phyloP scores from a whole-genome alignment of 2,888 invertebrate genomes.

The Drosophila quinaria region DNA sequence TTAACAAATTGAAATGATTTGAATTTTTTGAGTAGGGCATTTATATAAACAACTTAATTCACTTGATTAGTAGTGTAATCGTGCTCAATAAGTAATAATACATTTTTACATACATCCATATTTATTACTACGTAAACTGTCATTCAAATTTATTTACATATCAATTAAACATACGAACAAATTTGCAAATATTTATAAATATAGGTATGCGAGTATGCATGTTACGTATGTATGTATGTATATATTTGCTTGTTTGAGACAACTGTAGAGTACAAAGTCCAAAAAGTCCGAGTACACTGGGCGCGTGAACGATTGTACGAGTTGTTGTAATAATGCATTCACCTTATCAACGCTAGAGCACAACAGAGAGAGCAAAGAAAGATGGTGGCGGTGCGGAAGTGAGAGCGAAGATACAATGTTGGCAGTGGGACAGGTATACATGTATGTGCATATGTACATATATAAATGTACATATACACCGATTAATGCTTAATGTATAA shows the following conservation, averaged over 20 bases:
- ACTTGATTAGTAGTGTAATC: not conserved
- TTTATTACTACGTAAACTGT: constrained; percentile 17
- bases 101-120: not conserved
- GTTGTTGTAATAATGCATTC: constrained; percentile 30
- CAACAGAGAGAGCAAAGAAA: constrained; percentile 35
- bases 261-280: constrained; percentile 54
- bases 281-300: constrained; percentile 4
- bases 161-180: not conserved
- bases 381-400: constrained; percentile 40
- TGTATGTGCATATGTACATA: not conserved
- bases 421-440: constrained; percentile 11
- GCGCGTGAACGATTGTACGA: constrained; percentile 14
- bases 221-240: constrained; percentile 7
- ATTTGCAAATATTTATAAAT: not conserved
- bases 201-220: not conserved
- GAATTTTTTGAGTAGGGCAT: not conserved
- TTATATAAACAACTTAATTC: not conserved
- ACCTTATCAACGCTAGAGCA: constrained; percentile 47
- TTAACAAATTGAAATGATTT: not conserved
- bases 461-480: too few relatives aligned
- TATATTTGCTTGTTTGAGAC: constrained; percentile 15
- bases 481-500: not conserved
- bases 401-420: constrained; percentile 4
- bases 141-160: constrained; percentile 2
- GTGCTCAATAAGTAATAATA: not conserved